Conservation (phyloP, 2,888 invertebrate species). For the Lomographa bimaculata region DNA sequence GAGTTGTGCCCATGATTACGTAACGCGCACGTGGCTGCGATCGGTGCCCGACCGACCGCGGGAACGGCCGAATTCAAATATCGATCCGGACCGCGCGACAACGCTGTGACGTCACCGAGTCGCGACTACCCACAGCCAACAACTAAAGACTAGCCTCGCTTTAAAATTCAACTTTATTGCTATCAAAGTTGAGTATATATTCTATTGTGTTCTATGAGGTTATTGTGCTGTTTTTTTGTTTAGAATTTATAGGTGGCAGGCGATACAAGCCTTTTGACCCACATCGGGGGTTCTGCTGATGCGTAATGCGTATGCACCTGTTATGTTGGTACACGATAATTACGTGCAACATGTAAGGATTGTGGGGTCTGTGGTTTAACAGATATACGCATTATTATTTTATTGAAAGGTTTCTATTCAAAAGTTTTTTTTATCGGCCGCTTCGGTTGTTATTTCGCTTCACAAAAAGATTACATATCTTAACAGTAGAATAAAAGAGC, state of each 20-base stretch:
- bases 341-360: slow-evolving; percentile 36
- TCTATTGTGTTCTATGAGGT: not conserved
- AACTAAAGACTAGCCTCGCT: slow-evolving; percentile 1
- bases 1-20: slow-evolving; percentile 72
- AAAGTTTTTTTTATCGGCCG: too few species aligned
- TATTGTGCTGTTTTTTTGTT: slow-evolving; percentile 27
- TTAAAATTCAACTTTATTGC: slow-evolving; percentile 26
- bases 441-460: too few species aligned
- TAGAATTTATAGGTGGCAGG: slow-evolving; percentile 41
- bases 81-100: slow-evolving; percentile 51
- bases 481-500: too few species aligned
- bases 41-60: slow-evolving; percentile 49
- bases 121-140: slow-evolving; percentile 22
- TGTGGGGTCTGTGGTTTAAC: slow-evolving; percentile 9
- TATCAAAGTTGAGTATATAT: slow-evolving; percentile 18
- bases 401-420: too few species aligned
- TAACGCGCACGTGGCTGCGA: slow-evolving; percentile 70
- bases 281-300: slow-evolving; percentile 57
- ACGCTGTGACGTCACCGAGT: slow-evolving; percentile 69
- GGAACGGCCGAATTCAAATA: slow-evolving; percentile 42
- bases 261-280: slow-evolving; percentile 69
- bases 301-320: slow-evolving; percentile 73
- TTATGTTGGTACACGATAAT: slow-evolving; percentile 40
- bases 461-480: too few species aligned
- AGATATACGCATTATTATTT: too few species aligned